A percentile compares a stretch with the other conserved stretches of the same genome.
Evolutionary conservation across 2,888 invertebrate species (phyloP).

Genomic region (Limnephilus rhombicus): DNA sequence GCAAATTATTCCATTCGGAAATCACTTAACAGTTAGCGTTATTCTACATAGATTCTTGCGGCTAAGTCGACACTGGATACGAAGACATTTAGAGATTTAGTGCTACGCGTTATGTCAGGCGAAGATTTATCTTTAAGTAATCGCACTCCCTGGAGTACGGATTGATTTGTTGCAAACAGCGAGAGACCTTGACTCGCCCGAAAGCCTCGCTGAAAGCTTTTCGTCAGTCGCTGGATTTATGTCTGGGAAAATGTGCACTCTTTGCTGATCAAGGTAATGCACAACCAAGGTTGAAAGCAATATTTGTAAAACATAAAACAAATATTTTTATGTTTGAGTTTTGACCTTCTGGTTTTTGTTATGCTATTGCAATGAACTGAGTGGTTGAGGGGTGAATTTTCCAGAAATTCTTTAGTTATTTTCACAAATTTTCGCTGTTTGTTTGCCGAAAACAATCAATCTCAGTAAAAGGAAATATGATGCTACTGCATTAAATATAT

Average conservation of each 20-base stretch:
- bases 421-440: not conserved
- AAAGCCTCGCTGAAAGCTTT: slow-evolving; percentile 6
- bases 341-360: not conserved
- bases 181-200: not conserved
- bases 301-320: not conserved
- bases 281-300: not conserved
- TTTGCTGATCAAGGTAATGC: not conserved
- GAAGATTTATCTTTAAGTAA: slow-evolving; percentile 7
- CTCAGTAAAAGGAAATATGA: not conserved
- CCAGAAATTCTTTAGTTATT: not conserved
- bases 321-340: not conserved
- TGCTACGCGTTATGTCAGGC: slow-evolving; percentile 31
- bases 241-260: not conserved
- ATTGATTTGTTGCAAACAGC: slow-evolving; percentile 33
- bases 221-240: not conserved
- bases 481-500: not conserved
- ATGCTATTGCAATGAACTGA: not conserved
- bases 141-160: not conserved
- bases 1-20: slow-evolving; percentile 63
- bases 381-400: not conserved
- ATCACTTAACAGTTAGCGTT: slow-evolving; percentile 58
- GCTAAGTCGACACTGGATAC: slow-evolving; percentile 40
- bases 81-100: slow-evolving; percentile 45
- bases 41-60: slow-evolving; percentile 48
- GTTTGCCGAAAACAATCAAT: not conserved